Evolutionary conservation across 2,113 vertebrate genomes (phyloP), one percentile per base, ranked within the genome.

Genomic region (Barbus barbus): DNA sequence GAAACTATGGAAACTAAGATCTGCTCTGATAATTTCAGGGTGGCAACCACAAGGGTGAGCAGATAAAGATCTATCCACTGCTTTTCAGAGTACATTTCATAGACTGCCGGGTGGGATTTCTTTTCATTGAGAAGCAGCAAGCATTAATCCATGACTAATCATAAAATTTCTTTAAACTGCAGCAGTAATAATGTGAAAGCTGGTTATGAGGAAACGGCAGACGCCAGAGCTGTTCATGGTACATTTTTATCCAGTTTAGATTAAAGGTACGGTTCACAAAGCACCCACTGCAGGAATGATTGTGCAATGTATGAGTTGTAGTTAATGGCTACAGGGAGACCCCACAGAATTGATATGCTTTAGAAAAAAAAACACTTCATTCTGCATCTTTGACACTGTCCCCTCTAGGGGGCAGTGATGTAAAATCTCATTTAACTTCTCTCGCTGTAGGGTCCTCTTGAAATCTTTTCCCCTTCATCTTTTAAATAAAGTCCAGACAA

Each of bases 161-260:
- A 76, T 75, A 83, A 76, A 79, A 72, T 87, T 81, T 89, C 78
- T 88, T 20, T 48, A 73, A 89, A 84, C 75, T 84, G 88, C 86
- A 82, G 87, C 84, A 87, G 84, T 82, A 78, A 81, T 75, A 86
- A 86, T 78, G 83, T 85, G 86, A 87, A 82, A 89, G 81, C 51
- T 65, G 63, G 56, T 74, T 78, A 56, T 78, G 63, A 75, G 58
- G 80, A 77, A 78, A 60, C 58, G 9, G 36, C 65, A 72, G 48
- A 77, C 78, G 87, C 89, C 89, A 85, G 77, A 69, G 83, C 53
- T 8, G 75, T 88, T 83, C 82, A 88, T 84, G 87, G 81, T 89
- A 90, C 77, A 90, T 88, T 91, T 88, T 90, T 85, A 63, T 83
- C 88, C 28, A 87, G 77, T 86, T 86, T 78, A 90, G 90, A 89